Percentiles rank a stretch among this genome's conserved stretches.
Evolutionary conservation across 2,797 vertebrate species (phyloP).

Genomic region (Lophotriccus pileatus): DNA sequence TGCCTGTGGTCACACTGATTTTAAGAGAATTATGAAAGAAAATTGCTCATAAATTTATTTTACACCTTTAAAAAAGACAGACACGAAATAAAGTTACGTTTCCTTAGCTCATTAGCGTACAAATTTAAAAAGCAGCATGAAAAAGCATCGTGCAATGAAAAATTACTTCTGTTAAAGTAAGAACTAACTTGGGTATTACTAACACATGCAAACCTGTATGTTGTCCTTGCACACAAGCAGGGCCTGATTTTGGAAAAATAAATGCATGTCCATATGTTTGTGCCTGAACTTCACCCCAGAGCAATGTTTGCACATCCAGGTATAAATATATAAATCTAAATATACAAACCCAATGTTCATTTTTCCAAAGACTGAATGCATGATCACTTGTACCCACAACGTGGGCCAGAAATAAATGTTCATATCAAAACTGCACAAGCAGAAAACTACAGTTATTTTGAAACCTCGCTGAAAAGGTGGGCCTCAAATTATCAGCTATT

Average conservation of each 20-base stretch:
- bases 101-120: not conserved
- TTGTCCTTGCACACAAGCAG: not conserved
- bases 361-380: not conserved
- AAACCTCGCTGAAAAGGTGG: not conserved
- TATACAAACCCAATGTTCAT: not conserved
- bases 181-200: not conserved
- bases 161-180: not conserved
- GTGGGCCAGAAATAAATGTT: not conserved
- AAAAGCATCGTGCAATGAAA: not conserved
- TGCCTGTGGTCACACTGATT: not conserved
- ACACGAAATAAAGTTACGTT: not conserved
- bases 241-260: not conserved
- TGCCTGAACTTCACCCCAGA: not conserved
- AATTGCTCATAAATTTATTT: conserved; percentile 36
- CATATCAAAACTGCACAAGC: not conserved
- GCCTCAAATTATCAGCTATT: not conserved
- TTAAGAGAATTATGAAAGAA: not conserved
- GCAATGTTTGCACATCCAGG: not conserved
- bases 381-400: not conserved
- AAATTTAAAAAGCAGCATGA: not conserved
- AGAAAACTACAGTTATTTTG: not conserved
- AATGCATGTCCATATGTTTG: not conserved
- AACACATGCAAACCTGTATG: not conserved
- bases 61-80: not conserved
- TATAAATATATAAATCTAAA: not conserved